phyloP scores from a whole-genome alignment of 2,113 vertebrate species.

The Hyperopisus bebe region DNA sequence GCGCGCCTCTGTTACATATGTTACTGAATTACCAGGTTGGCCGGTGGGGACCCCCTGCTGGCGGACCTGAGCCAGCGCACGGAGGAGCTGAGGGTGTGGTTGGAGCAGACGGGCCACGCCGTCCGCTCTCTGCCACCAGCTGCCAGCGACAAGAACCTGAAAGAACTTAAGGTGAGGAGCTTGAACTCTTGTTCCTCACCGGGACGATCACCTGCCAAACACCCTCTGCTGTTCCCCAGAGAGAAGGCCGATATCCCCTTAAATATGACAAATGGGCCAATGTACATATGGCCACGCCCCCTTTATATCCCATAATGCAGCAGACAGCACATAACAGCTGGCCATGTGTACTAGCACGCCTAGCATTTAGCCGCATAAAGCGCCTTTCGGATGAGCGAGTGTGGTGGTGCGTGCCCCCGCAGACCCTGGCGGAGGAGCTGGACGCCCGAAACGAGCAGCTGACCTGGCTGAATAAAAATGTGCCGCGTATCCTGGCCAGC shows the following conservation, averaged over 20 bases:
- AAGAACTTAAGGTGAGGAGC: constrained; percentile 70
- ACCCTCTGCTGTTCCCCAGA: too few relatives aligned
- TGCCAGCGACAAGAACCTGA: constrained; percentile 61
- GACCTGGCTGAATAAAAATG: constrained; percentile 78
- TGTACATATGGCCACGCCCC: not conserved
- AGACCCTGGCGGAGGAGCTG: constrained; percentile 74
- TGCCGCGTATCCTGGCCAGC: constrained; percentile 69
- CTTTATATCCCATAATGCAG: not conserved
- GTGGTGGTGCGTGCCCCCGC: not conserved
- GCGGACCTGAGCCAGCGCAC: constrained; percentile 64
- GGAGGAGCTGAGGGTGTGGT: constrained; percentile 68
- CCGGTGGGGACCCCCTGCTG: constrained; percentile 64
- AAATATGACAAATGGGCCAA: not conserved
- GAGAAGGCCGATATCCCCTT: not conserved
- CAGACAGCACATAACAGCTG: not conserved
- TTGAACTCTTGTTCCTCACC: not conserved
- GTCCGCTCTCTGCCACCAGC: constrained; percentile 52
- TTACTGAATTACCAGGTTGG: constrained; percentile 54
- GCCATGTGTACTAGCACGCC: not conserved
- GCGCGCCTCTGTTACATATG: not conserved
- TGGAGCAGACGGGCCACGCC: constrained; percentile 65
- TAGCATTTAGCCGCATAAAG: not conserved
- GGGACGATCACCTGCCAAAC: not conserved
- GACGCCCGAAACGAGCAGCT: constrained; percentile 70
- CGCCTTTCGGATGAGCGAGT: not conserved